Percentiles rank a stretch among this genome's conserved stretches.
These are phyloP conservation scores for Aptenodytes forsteri DNA, from an alignment of 2,113 vertebrate genomes.

Conservation along the genomic window DNA sequence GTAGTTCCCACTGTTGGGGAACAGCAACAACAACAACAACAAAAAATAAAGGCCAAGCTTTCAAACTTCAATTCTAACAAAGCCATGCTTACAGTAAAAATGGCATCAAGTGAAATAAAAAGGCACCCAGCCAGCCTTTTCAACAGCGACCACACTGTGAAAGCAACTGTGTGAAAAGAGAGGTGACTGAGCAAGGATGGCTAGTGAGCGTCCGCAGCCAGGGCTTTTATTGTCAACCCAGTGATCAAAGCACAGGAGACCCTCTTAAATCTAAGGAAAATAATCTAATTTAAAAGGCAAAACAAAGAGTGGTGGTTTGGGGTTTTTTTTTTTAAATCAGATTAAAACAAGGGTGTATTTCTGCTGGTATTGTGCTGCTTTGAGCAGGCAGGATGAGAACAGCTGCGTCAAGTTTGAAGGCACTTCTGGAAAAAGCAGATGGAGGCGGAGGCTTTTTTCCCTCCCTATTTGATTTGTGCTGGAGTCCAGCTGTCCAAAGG, in stretches of 20 bases:
- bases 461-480: background rate
- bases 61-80: constrained; percentile 46
- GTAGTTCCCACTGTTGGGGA: constrained; percentile 10
- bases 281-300: constrained; percentile 72
- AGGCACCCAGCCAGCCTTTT: constrained; percentile 54
- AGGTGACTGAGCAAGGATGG: constrained; percentile 29
- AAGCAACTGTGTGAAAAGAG: constrained; percentile 44
- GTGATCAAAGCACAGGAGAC: constrained; percentile 71
- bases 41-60: constrained; percentile 51
- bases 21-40: constrained; percentile 52
- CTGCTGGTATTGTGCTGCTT: constrained; percentile 43
- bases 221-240: constrained; percentile 64
- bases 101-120: constrained; percentile 5
- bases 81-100: constrained; percentile 55
- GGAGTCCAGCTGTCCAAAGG: constrained; percentile 56
- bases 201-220: constrained; percentile 2
- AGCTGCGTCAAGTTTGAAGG: constrained; percentile 50
- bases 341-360: constrained; percentile 64
- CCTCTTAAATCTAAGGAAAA: constrained; percentile 69
- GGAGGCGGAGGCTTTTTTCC: background rate
- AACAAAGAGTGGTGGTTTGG: constrained; percentile 53
- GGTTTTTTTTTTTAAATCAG: background rate
- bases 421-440: constrained; percentile 51
- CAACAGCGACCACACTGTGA: constrained; percentile 39
- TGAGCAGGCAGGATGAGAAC: constrained; percentile 37